These are phyloP conservation scores for Oscheius sp. DNA, from an alignment of 2,888 invertebrate species.

Conservation along the genomic window DNA sequence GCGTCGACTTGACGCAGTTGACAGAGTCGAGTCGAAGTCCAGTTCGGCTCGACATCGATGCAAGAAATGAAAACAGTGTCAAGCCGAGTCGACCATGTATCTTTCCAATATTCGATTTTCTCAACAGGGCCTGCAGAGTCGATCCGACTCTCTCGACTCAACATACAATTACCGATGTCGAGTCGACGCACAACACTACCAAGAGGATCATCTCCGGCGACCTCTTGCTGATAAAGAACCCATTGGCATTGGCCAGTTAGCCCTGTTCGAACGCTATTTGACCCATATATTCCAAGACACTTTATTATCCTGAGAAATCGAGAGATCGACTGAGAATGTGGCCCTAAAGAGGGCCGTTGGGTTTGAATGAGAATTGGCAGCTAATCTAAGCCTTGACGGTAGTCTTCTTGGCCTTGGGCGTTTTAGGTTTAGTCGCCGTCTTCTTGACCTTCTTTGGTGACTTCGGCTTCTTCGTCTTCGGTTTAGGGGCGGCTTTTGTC, in stretches of 20 bases:
- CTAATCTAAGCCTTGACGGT: constrained; percentile 26
- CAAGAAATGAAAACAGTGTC: too few species aligned
- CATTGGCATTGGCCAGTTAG: neutral
- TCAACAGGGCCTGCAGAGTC: too few species aligned
- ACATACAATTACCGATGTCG: too few species aligned
- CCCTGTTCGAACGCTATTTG: neutral
- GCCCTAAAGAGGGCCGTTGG: constrained; percentile 65
- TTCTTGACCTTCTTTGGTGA: constrained; percentile 40
- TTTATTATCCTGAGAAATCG: constrained; percentile 22
- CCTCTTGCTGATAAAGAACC: neutral
- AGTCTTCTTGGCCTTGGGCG: constrained; percentile 38
- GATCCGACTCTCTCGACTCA: too few species aligned
- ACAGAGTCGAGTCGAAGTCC: too few species aligned
- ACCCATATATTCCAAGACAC: neutral
- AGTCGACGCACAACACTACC: neutral
- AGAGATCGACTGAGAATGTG: constrained; percentile 39
- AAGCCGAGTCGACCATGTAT: too few species aligned
- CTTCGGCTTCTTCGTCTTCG: constrained; percentile 41
- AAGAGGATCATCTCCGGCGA: neutral
- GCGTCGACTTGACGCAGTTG: too few species aligned
- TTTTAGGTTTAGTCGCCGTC: constrained; percentile 38
- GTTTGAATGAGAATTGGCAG: constrained; percentile 35
- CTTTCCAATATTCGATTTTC: too few species aligned
- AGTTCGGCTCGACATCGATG: too few species aligned
- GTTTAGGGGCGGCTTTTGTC: constrained; percentile 46